Evolutionary conservation across 2,797 vertebrate species (phyloP), one percentile per base, ranked within the genome.

Genomic region (Buceros bicornis): DNA sequence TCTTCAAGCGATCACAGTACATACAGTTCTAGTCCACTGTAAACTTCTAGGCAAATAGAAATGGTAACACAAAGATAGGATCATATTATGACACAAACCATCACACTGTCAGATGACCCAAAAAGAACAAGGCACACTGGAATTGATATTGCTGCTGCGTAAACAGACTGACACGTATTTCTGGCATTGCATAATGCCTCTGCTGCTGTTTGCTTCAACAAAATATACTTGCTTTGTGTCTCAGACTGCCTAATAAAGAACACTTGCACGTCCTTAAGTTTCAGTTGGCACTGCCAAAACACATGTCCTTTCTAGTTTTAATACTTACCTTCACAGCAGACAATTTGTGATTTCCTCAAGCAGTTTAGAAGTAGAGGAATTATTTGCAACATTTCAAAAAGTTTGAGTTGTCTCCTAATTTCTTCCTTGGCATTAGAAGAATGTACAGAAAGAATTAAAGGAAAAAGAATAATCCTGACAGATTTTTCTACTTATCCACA

Each of bases 111-210:
- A 89, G 80, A 35, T 76, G 86, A 93, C 82, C 93, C 64, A 33
- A 76, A 67, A 91, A 58, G 60, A 87, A 93, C 35, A 91, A 65
- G 10, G 22, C 66, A 69, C 42, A 18, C 43, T 88, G 70, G 90
- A 94, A 94, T 93, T 97, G 74, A 35, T 71, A 72, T 8, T 88
- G 88, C 92, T 91, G 90, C 91, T 95, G 65, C 77, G 93, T 71
- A 93, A 95, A 95, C 76, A 92, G 78, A 40, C 47, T 35, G 77
- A 54, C 72, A 81, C 5, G 11, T n/a, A 93, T 54, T 89, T 40
- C 88, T 89, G 81, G 19, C 85, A 95, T 90, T 95, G 90, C 80
- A 11, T 33, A 95, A 92, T 14, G 67, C 58, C 47, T 79, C 73
- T 37, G 37, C 0, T 15, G 82, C 90, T 84, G 65, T 40, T 83